These are phyloP conservation scores for Venturia canescens DNA, from an alignment of 1,140 invertebrate species.

Conservation along the genomic window DNA sequence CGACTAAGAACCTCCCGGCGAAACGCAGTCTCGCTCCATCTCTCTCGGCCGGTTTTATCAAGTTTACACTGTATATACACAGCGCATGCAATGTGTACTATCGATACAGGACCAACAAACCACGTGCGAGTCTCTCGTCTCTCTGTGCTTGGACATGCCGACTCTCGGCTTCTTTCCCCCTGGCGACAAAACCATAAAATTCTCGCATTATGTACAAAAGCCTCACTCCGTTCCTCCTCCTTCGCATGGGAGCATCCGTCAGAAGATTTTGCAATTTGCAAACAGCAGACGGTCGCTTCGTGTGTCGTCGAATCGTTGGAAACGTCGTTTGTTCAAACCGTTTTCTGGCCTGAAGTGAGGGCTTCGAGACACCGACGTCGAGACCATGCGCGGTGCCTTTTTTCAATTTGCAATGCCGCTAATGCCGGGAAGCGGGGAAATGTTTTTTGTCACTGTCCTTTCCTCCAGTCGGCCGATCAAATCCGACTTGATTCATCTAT, in stretches of 20 bases:
- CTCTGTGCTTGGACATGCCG: not conserved
- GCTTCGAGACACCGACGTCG: not conserved
- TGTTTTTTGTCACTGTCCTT: too few species aligned
- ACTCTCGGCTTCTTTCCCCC: constrained; percentile 4
- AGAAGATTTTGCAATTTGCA: constrained; percentile 5
- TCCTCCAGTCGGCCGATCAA: too few species aligned
- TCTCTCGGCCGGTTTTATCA: constrained; percentile 22
- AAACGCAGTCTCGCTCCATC: constrained; percentile 42
- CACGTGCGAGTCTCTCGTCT: constrained; percentile 9
- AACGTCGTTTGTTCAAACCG: not conserved
- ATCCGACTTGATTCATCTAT: too few species aligned
- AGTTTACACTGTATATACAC: constrained; percentile 32
- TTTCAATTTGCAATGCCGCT: too few species aligned
- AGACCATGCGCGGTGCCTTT: too few species aligned
- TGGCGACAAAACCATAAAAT: constrained; percentile 12
- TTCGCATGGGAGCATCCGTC: not conserved
- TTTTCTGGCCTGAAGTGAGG: not conserved
- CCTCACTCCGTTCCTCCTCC: not conserved
- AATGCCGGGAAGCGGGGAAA: too few species aligned
- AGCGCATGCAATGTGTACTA: constrained; percentile 12
- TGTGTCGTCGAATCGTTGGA: not conserved
- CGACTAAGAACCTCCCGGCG: not conserved
- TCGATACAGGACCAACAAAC: constrained; percentile 31
- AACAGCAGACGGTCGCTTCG: not conserved
- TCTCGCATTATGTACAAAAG: constrained; percentile 14